phyloP scores from a whole-genome alignment of 2,888 invertebrate species.

The Trilocha varians region DNA sequence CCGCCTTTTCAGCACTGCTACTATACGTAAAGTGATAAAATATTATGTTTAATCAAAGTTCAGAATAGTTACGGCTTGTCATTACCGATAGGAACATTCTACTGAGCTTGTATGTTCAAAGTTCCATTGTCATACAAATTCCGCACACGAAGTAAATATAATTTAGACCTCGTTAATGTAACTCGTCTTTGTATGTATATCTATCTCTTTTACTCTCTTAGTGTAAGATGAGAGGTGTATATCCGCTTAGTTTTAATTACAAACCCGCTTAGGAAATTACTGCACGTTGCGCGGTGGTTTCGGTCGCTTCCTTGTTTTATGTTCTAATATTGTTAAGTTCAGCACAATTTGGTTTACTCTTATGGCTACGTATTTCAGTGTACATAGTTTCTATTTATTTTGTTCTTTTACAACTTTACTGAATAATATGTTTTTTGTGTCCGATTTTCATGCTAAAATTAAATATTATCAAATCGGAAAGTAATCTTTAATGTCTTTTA shows the following conservation, averaged over 20 bases:
- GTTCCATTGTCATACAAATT: conserved; percentile 32
- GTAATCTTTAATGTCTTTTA: too few relatives aligned
- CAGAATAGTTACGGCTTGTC: not conserved
- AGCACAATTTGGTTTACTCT: not conserved
- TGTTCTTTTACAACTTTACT: too few relatives aligned
- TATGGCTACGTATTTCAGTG: not conserved
- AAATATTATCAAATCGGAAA: too few relatives aligned
- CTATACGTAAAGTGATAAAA: too few relatives aligned
- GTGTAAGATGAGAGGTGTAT: conserved; percentile 33
- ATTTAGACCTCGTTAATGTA: conserved; percentile 46
- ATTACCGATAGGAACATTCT: conserved; percentile 12
- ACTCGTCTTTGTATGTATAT: conserved; percentile 19
- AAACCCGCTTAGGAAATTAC: conserved; percentile 39
- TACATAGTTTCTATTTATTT: too few relatives aligned
- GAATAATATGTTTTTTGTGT: too few relatives aligned
- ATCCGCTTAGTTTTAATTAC: conserved; percentile 57
- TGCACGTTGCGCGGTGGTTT: conserved; percentile 20
- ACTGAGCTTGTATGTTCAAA: conserved; percentile 22
- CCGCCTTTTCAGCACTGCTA: too few relatives aligned
- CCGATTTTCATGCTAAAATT: too few relatives aligned
- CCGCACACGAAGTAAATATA: conserved; percentile 44
- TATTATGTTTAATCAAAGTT: not conserved
- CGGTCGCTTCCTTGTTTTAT: conserved; percentile 12
- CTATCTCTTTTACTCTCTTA: conserved; percentile 20
- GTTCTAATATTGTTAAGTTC: not conserved